phyloP scores from a whole-genome alignment of 2,888 invertebrate species.

The Melikaiella ostensackeni region DNA sequence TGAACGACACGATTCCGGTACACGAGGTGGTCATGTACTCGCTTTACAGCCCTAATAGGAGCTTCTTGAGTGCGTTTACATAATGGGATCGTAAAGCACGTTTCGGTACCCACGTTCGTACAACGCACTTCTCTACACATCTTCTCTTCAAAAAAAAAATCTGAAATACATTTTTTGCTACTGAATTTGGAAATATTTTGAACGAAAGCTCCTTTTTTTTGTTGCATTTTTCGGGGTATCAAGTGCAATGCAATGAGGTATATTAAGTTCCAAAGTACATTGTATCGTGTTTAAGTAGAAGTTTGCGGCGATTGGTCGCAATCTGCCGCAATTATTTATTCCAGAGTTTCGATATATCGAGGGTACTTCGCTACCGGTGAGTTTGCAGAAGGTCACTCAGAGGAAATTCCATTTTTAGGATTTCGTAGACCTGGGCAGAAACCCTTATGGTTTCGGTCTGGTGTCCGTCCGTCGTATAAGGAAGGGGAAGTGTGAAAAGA shows the following conservation, averaged over 20 bases:
- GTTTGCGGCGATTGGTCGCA: constrained; percentile 8
- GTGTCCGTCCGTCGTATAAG: too few relatives aligned
- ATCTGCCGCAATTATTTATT: constrained; percentile 21
- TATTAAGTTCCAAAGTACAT: constrained; percentile 49
- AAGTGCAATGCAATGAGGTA: constrained; percentile 43
- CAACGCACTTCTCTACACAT: constrained; percentile 4
- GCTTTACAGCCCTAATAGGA: constrained; percentile 35
- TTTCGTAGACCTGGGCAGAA: too few relatives aligned
- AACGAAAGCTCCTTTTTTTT: not conserved
- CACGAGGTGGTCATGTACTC: constrained; percentile 29
- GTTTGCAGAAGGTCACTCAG: not conserved
- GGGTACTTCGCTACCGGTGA: not conserved
- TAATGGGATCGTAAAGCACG: constrained; percentile 58
- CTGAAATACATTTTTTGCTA: not conserved
- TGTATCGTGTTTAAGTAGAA: constrained; percentile 22
- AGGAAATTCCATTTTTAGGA: not conserved
- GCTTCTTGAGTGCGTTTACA: constrained; percentile 50
- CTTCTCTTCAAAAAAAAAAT: not conserved
- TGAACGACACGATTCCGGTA: constrained; percentile 38
- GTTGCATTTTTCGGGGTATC: not conserved
- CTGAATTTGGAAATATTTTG: too few relatives aligned
- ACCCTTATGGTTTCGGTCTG: too few relatives aligned
- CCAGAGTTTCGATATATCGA: constrained; percentile 19
- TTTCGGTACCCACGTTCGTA: not conserved
- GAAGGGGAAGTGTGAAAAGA: too few relatives aligned